Percentiles rank a stretch among this genome's conserved stretches.
Conservation (phyloP, 2,113 vertebrate genomes). For the Gadus macrocephalus region DNA sequence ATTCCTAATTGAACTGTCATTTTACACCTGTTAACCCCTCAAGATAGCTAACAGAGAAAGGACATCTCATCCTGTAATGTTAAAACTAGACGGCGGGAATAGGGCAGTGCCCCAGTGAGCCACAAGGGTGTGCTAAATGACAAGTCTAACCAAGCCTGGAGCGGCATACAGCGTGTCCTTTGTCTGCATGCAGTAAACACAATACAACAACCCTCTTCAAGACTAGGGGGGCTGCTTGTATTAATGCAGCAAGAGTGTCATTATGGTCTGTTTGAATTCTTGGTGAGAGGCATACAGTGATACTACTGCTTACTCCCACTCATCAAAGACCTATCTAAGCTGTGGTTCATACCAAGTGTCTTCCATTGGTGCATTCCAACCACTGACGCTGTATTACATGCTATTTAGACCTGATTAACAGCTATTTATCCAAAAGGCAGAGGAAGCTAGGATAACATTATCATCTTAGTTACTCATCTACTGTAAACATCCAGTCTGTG, state of each 20-base stretch:
- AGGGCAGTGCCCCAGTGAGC: constrained; percentile 22
- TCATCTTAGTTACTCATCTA: neutral
- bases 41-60: neutral
- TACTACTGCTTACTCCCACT: constrained; percentile 23
- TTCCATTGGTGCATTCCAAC: constrained; percentile 23
- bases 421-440: constrained; percentile 5
- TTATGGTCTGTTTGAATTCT: constrained; percentile 16
- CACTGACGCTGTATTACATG: constrained; percentile 15
- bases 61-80: constrained; percentile 2
- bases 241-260: constrained; percentile 5
- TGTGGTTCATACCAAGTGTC: neutral
- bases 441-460: neutral
- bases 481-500: neutral
- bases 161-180: neutral
- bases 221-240: constrained; percentile 5
- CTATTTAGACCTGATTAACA: neutral
- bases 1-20: neutral
- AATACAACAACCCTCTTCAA: constrained; percentile 19
- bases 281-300: constrained; percentile 21
- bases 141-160: constrained; percentile 10
- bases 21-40: too few relatives aligned
- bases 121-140: constrained; percentile 44
- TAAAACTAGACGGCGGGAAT: constrained; percentile 8
- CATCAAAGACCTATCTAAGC: constrained; percentile 13
- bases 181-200: constrained; percentile 16